phyloP scores from a whole-genome alignment of 1,140 invertebrate species.

The Conus ventricosus region DNA sequence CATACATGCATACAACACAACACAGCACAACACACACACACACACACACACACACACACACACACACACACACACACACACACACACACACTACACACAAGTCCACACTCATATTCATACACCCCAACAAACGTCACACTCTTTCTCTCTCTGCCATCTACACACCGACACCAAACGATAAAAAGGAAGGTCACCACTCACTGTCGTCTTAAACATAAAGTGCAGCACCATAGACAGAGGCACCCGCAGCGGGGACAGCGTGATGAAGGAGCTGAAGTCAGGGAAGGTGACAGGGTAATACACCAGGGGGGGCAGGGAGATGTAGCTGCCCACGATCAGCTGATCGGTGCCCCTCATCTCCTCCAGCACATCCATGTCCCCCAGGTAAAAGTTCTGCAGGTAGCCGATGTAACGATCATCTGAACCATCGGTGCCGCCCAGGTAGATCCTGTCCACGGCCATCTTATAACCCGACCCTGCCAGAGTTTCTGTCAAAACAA shows the following conservation, averaged over 20 bases:
- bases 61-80: neutral
- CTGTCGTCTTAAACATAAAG: conserved; percentile 68
- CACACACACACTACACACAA: too few species aligned
- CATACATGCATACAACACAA: too few species aligned
- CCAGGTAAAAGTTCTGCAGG: conserved; percentile 64
- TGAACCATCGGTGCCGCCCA: conserved; percentile 42
- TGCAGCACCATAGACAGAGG: conserved; percentile 53
- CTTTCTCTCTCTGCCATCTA: neutral
- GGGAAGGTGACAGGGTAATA: conserved; percentile 64
- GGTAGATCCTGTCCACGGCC: conserved; percentile 49
- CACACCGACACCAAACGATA: neutral
- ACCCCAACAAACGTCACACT: neutral
- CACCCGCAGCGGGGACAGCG: conserved; percentile 52
- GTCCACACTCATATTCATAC: neutral
- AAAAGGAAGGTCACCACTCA: neutral
- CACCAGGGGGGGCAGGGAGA: conserved; percentile 45
- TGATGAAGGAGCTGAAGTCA: conserved; percentile 49
- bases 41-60: too few species aligned
- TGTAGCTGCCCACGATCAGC: neutral
- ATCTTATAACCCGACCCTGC: conserved; percentile 52
- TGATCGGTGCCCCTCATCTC: conserved; percentile 17
- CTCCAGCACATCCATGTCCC: conserved; percentile 56
- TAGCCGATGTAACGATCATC: conserved; percentile 59
- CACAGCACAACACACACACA: too few species aligned
- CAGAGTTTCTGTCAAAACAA: conserved; percentile 47